phyloP scores from a whole-genome alignment of 2,888 invertebrate genomes.

The Siphonodentalium dalli region DNA sequence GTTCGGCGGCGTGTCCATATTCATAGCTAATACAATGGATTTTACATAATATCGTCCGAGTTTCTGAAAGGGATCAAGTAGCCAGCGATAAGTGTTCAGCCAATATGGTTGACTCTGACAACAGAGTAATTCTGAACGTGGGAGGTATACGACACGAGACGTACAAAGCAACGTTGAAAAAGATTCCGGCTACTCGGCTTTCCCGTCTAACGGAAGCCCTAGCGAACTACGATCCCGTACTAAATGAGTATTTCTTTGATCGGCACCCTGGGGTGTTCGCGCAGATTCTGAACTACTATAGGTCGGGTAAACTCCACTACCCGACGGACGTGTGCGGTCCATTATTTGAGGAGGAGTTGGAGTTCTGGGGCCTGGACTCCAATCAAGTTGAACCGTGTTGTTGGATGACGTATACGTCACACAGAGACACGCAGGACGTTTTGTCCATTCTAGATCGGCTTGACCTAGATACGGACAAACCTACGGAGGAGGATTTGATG shows the following conservation, averaged over 20 bases:
- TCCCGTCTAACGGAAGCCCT: constrained; percentile 94
- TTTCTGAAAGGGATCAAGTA: no score
- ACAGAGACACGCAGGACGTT: constrained; percentile 96
- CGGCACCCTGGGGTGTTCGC: constrained; percentile 96
- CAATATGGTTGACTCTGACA: constrained; percentile 72
- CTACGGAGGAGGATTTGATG: constrained; percentile 96
- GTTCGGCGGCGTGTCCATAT: no score
- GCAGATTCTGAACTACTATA: constrained; percentile 93
- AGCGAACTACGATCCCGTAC: constrained; percentile 98
- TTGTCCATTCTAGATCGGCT: constrained; percentile 95
- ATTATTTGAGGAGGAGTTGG: constrained; percentile 97
- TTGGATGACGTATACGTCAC: constrained; percentile 97
- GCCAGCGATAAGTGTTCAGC: no score
- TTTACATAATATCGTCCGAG: no score
- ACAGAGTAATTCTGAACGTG: constrained; percentile 97
- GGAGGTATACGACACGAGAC: constrained; percentile 92
- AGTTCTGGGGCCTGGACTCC: constrained; percentile 98
- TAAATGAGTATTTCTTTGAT: constrained; percentile 99
- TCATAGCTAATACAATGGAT: no score
- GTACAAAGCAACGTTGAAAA: constrained; percentile 81
- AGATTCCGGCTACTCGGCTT: constrained; percentile 94
- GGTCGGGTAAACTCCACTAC: constrained; percentile 98
- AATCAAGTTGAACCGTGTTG: constrained; percentile 99
- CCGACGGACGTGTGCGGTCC: constrained; percentile 99
- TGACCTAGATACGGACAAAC: constrained; percentile 95